These are phyloP conservation scores for Mythimna lalbum DNA, from an alignment of 2,888 invertebrate genomes.

Conservation along the genomic window DNA sequence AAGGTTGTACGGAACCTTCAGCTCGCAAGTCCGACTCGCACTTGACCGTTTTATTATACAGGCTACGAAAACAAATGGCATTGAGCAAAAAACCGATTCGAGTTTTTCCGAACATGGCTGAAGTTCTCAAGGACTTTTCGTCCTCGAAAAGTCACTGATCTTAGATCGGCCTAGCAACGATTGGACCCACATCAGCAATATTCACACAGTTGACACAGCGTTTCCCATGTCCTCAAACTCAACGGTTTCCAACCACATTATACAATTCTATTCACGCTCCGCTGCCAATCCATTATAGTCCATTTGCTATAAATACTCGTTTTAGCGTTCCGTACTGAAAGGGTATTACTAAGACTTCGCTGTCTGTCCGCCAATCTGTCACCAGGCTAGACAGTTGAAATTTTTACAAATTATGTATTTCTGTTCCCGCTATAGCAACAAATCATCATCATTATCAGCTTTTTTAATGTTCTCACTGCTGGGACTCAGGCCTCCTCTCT, in stretches of 20 bases:
- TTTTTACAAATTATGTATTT: no score
- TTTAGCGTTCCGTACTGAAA: constrained; percentile 1
- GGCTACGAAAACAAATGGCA: not conserved
- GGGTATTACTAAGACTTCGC: no score
- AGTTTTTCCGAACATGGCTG: not conserved
- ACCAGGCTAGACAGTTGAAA: no score
- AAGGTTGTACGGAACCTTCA: no score
- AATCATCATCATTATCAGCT: no score
- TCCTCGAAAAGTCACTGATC: not conserved
- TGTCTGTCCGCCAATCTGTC: no score
- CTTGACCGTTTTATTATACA: no score
- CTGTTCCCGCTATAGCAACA: no score
- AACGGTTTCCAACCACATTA: constrained; percentile 53
- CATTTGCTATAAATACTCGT: constrained; percentile 77
- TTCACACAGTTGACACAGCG: constrained; percentile 49
- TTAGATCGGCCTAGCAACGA: constrained; percentile 8
- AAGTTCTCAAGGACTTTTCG: not conserved
- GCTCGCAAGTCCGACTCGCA: no score
- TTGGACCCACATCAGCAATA: constrained; percentile 7
- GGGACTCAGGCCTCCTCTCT: no score
- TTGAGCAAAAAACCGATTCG: not conserved
- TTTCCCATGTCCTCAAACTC: constrained; percentile 54
- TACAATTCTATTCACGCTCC: constrained; percentile 74
- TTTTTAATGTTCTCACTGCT: no score
- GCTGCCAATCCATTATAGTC: constrained; percentile 77